Evolutionary conservation across 2,113 vertebrate species (phyloP).

Genomic region (Limnothrissa miodon): DNA sequence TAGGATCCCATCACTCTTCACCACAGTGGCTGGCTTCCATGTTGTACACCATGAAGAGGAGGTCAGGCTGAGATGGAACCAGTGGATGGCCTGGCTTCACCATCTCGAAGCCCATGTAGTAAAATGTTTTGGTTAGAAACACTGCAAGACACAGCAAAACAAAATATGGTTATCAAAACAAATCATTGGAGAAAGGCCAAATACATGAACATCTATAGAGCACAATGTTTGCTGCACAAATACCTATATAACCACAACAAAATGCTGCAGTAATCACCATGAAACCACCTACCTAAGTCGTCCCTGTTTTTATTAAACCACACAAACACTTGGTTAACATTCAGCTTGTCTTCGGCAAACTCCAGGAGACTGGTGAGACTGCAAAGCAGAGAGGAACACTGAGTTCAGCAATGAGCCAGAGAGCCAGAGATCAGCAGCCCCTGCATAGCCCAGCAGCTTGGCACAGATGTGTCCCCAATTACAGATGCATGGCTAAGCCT

Average conservation of each 20-base stretch:
- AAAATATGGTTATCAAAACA: neutral
- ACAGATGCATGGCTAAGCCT: neutral
- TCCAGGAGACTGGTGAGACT: conserved; percentile 91
- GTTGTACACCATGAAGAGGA: conserved; percentile 95
- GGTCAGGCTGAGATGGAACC: conserved; percentile 84
- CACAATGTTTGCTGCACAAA: neutral
- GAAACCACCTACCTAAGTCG: conserved; percentile 83
- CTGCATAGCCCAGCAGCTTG: neutral
- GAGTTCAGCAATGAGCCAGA: neutral
- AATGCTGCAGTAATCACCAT: neutral
- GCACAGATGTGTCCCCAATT: neutral
- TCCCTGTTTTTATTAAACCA: conserved; percentile 95
- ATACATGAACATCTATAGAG: neutral
- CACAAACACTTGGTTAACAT: conserved; percentile 90
- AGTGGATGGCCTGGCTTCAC: conserved; percentile 90
- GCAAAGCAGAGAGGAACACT: conserved; percentile 43
- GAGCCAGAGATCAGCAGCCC: neutral
- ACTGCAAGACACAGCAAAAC: conserved; percentile 63
- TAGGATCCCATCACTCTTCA: conserved; percentile 79
- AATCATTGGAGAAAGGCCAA: neutral
- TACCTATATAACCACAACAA: neutral
- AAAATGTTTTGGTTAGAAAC: conserved; percentile 92
- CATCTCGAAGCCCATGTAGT: conserved; percentile 95
- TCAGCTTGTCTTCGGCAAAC: conserved; percentile 96
- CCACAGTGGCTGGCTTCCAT: conserved; percentile 91